These are phyloP conservation scores for Dicerorhinus sumatrensis DNA, from an alignment of 2,113 vertebrate species.

Conservation along the genomic window DNA sequence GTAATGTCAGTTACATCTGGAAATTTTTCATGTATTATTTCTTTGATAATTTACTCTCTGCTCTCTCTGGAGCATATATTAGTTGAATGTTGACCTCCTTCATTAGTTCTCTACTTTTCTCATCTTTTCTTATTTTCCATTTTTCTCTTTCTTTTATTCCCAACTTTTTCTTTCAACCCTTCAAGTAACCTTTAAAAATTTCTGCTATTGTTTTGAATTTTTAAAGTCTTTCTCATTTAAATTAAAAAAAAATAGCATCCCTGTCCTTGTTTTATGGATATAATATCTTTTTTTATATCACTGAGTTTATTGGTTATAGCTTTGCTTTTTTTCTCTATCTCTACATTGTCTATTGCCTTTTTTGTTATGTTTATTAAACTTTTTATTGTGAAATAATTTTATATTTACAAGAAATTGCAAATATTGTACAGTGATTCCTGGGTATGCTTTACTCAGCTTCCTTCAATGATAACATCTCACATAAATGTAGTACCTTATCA, in stretches of 20 bases:
- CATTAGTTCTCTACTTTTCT: conserved; percentile 4
- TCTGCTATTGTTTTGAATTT: conserved; percentile 3
- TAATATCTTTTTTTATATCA: not conserved
- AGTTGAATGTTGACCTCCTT: not conserved
- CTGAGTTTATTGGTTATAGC: not conserved
- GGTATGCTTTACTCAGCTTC: not conserved
- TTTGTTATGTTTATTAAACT: not conserved
- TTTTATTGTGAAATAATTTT: conserved; percentile 43
- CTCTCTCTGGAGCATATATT: not conserved
- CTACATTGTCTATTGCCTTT: not conserved
- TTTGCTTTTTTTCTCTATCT: not conserved
- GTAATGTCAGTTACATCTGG: not conserved
- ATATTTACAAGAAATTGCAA: not conserved
- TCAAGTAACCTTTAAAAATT: not conserved
- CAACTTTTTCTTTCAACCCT: conserved; percentile 19
- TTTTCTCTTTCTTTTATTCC: conserved; percentile 30
- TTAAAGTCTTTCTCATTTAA: not conserved
- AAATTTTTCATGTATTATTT: conserved; percentile 47
- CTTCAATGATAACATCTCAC: not conserved
- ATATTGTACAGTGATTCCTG: not conserved
- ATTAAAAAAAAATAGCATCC: not conserved
- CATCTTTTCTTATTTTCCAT: not conserved
- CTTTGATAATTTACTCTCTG: not conserved
- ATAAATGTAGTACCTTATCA: not conserved
- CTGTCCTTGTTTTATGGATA: not conserved